Evolutionary conservation across 2,888 invertebrate species (phyloP), one percentile per base, ranked within the genome.

Genomic region (Hemaris fuciformis): DNA sequence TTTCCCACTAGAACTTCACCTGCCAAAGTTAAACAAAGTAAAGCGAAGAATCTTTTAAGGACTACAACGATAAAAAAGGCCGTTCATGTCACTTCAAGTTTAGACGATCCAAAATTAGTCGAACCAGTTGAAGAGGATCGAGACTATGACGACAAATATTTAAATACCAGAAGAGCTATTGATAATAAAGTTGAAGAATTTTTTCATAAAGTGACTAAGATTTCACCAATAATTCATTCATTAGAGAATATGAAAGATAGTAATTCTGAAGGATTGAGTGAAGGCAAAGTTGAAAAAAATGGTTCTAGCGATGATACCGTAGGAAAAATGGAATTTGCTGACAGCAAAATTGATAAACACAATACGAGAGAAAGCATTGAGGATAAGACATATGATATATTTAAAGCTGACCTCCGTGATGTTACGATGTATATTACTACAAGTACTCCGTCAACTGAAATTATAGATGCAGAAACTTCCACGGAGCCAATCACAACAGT

Each of bases 101-200:
- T 45, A 34, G 57, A 57, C 34, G 20, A 57, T 46, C 15, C 57
- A 22, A 70, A 68, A 60, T 63, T 66, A 18, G 59, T 66, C 10
- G 61, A 63, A 18, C 66, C 70, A 8, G 38, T 25, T 6, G 65
- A 65, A n/a, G 68, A 70, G 59, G 73, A 67, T 4, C 64, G 66
- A 57, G 66, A 72, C 7, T 62, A 65, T 13, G 60, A 62, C 58
- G 74, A 73, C 15, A 74, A 67, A 67, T 63, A 56, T 13, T 68
- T 71, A 27, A 73, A 70, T 8, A 74, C 75, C 23, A 70, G 68
- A 13, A 65, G 62, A 60, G 62, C 60, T 15, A 18, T 53, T 53
- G 10, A 53, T 53, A 18, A 27, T 31, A n/a, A n/a, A 38, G 53
- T 27, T 15, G 10, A 1, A 8, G 53, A 10, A 3, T 8, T 0